Conservation (phyloP, 2,797 vertebrate species). For the Pteropus rufus region DNA sequence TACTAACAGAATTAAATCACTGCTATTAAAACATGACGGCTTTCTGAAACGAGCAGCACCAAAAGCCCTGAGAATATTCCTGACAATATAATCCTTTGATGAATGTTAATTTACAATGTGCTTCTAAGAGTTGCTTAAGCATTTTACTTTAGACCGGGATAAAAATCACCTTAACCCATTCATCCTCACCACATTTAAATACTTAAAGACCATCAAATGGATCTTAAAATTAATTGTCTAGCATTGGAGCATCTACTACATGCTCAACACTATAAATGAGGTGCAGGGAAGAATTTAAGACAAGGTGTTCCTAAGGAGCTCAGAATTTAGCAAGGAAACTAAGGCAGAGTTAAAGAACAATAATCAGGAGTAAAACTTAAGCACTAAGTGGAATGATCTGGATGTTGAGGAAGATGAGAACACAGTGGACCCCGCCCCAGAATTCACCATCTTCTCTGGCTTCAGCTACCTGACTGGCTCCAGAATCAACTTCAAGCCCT, state of each 20-base stretch:
- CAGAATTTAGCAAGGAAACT: not conserved
- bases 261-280: not conserved
- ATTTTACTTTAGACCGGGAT: not conserved
- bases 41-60: constrained; percentile 27
- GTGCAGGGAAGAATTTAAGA: not conserved
- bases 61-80: not conserved
- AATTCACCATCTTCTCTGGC: not conserved
- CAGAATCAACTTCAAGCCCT: not conserved
- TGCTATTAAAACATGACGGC: not conserved
- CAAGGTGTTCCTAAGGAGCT: not conserved
- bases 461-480: not conserved
- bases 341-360: not conserved
- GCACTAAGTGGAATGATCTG: not conserved
- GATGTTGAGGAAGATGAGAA: not conserved
- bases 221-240: constrained; percentile 8
- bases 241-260: not conserved
- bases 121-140: constrained; percentile 16
- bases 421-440: not conserved
- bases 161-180: constrained; percentile 37
- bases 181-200: not conserved
- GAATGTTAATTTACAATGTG: constrained; percentile 42
- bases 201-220: not conserved
- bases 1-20: not conserved
- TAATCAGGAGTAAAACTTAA: not conserved
- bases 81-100: constrained; percentile 4